Evolutionary conservation across 1,140 invertebrate species (phyloP), one percentile per base, ranked within the genome.

Genomic region (Acromyrmex charruanus): DNA sequence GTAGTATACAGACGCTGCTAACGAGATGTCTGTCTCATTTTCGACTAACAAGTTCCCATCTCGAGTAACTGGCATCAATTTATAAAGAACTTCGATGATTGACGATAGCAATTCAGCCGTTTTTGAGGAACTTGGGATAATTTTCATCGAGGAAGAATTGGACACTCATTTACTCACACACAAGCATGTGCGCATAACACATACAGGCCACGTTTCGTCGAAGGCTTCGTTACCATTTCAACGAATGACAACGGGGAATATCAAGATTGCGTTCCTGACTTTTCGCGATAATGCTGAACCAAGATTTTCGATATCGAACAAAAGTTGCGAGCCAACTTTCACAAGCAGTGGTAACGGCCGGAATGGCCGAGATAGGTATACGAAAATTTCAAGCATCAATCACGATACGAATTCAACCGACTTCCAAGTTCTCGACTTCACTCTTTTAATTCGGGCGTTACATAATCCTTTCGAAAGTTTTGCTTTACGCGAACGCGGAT

Each of bases 361-460:
- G n/a, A 49, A 74, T 44, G 53, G 31, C 49, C 35, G 55, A 61
- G 53, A 74, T 74, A 82, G 28, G n/a, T 84, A 63, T 61, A 84
- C 80, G 69, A 84, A 84, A 84, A 84, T 84, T 84, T 84, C 39
- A 84, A 75, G 80, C 69, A 84, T 84, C 80, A 53, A 84, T 84
- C 80, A 84, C 69, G 25, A 18, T 51, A 51, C 28, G 80, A 74
- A 84, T 75, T 84, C 80, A 61, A 0, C 69, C 39, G 21, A 63
- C 25, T n/a, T 51, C 10, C 65, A 61, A 84, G 18, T 84, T 84
- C 39, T 44, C 55, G 28, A 61, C 55, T 75, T 58, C 28, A 35
- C 69, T 75, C 69, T 84, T 84, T 75, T 84, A 84, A 84, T 75
- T 84, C 80, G 25, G 28, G 25, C 18, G 28, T 84, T 84, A 61